phyloP scores from a whole-genome alignment of 2,797 vertebrate species.

The Galaxias olidus region DNA sequence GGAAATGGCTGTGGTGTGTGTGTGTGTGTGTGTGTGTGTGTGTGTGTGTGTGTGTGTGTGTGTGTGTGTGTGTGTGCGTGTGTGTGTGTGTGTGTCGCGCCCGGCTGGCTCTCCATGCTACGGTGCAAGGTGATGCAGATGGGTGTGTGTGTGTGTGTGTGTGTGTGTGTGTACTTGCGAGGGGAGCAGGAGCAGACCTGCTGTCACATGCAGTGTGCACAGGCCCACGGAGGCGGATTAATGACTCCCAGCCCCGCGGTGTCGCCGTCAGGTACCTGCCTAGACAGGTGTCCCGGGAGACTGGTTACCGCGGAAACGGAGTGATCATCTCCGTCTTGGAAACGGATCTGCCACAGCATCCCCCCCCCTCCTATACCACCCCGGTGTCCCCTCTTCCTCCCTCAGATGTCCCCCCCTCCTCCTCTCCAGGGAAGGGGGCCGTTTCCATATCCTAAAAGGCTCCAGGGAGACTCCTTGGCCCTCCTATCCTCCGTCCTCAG shows the following conservation, averaged over 20 bases:
- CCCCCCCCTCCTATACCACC: neutral
- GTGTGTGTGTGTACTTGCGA: neutral
- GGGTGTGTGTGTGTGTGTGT: slow-evolving; percentile 32
- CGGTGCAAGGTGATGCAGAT: slow-evolving; percentile 1
- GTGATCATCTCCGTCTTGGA: slow-evolving; percentile 50
- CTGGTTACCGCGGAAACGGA: slow-evolving; percentile 35
- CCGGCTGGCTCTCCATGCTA: no score
- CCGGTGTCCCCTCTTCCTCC: slow-evolving; percentile 10
- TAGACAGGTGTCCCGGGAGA: slow-evolving; percentile 42
- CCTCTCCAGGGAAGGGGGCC: slow-evolving; percentile 13
- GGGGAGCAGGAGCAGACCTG: slow-evolving; percentile 16
- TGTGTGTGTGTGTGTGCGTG: no score
- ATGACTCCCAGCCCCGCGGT: slow-evolving; percentile 47
- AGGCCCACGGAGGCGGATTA: slow-evolving; percentile 50
- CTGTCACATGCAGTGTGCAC: slow-evolving; percentile 34
- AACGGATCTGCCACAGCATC: slow-evolving; percentile 25
- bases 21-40: no score
- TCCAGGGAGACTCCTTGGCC: no score
- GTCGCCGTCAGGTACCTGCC: slow-evolving; percentile 40
- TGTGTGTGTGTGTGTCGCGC: no score
- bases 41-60: no score
- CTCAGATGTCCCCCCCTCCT: slow-evolving; percentile 6
- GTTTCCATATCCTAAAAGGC: neutral
- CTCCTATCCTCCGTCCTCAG: no score
- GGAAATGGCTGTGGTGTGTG: no score